Conservation (phyloP, 2,797 vertebrate species). For the Liparis tanakae region DNA sequence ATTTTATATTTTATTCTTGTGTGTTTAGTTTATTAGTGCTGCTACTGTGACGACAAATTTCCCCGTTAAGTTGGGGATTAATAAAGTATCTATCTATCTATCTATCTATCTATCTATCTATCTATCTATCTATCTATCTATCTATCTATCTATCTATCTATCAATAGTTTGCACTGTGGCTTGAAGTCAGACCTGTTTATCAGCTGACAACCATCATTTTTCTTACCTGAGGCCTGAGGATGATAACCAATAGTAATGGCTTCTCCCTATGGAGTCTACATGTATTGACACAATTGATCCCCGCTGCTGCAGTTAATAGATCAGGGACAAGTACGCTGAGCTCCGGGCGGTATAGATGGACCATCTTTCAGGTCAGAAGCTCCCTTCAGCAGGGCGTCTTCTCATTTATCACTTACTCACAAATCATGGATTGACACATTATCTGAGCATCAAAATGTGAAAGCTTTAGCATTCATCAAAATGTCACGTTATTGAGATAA, state of each 20-base stretch:
- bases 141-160: too few species aligned
- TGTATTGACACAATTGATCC: not conserved
- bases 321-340: not conserved
- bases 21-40: too few species aligned
- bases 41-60: too few species aligned
- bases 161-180: constrained; percentile 23
- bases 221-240: constrained; percentile 19
- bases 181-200: constrained; percentile 43
- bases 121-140: too few species aligned
- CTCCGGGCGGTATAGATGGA: not conserved
- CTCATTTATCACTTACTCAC: not conserved
- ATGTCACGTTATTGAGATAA: not conserved
- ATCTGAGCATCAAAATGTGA: not conserved
- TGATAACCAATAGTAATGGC: constrained; percentile 9
- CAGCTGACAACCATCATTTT: constrained; percentile 37
- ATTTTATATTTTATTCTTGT: too few species aligned
- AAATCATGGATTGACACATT: not conserved
- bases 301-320: not conserved
- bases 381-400: not conserved
- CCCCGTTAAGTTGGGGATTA: too few species aligned
- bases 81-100: too few species aligned
- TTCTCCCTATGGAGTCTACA: constrained; percentile 12
- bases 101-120: too few species aligned
- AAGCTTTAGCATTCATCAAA: not conserved
- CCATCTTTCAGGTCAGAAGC: not conserved